phyloP scores from a whole-genome alignment of 1,140 invertebrate species.

The Brachionus koreanus region DNA sequence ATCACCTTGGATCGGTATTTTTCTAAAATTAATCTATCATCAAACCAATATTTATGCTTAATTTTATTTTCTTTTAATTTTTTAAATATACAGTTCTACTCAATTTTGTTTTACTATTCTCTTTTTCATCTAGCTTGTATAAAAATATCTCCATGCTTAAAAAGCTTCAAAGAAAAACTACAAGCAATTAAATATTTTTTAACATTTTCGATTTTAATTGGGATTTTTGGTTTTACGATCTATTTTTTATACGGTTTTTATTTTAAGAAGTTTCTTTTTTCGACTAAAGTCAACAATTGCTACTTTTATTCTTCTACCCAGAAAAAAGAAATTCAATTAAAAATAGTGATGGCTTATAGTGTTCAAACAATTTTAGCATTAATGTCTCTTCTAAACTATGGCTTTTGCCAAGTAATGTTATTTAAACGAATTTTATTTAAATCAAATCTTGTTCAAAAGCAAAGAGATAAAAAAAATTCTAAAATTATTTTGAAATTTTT shows the following conservation, averaged over 20 bases:
- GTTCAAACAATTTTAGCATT: background rate
- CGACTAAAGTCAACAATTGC: background rate
- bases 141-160: background rate
- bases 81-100: background rate
- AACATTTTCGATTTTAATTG: background rate
- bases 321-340: background rate
- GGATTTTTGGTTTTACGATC: background rate
- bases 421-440: background rate
- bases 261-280: background rate
- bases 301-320: background rate
- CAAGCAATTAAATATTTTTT: background rate
- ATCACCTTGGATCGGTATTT: background rate
- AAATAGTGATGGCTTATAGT: background rate
- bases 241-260: background rate
- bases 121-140: background rate
- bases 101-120: background rate
- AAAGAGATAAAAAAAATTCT: background rate
- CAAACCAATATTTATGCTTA: background rate
- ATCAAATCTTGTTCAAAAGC: background rate
- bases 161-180: background rate
- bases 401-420: background rate
- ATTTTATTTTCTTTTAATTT: background rate
- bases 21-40: background rate
- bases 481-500: background rate
- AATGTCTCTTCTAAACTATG: background rate